Percentiles rank a stretch among this genome's conserved stretches.
phyloP scores from a whole-genome alignment of 2,797 vertebrate genomes.

The Mus minutoides region DNA sequence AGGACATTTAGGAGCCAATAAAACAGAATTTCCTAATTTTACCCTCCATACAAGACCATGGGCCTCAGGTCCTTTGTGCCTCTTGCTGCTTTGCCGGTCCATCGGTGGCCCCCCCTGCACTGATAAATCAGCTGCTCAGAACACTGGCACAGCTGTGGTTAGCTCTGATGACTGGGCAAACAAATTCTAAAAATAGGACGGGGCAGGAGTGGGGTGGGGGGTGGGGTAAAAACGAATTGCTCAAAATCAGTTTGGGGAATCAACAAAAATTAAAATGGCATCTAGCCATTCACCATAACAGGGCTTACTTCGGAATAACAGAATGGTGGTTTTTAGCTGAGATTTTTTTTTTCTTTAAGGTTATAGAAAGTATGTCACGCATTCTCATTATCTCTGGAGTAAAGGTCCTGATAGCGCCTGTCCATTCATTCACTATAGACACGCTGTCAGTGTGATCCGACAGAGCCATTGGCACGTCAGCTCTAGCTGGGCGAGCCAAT shows the following conservation, averaged over 20 bases:
- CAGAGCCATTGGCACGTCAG: background rate
- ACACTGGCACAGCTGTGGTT: slow-evolving; percentile 46
- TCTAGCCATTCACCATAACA: background rate
- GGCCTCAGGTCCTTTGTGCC: slow-evolving; percentile 1
- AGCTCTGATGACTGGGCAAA: background rate
- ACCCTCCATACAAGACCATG: slow-evolving; percentile 69
- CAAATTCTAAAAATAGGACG: background rate
- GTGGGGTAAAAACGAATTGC: background rate
- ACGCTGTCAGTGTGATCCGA: background rate
- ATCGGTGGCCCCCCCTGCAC: slow-evolving; percentile 56
- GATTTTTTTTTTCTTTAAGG: background rate
- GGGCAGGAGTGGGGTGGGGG: no score
- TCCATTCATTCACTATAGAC: background rate
- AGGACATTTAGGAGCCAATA: slow-evolving; percentile 83
- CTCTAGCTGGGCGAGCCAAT: background rate
- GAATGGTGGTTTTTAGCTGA: slow-evolving; percentile 30
- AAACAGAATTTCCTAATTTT: slow-evolving; percentile 82
- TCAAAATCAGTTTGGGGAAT: slow-evolving; percentile 23
- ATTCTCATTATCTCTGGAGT: background rate
- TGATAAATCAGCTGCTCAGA: slow-evolving; percentile 73
- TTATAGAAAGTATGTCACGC: background rate
- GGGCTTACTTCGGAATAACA: slow-evolving; percentile 32
- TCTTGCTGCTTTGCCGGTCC: slow-evolving; percentile 56
- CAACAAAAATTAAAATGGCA: slow-evolving; percentile 28
- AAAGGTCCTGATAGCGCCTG: accelerated